Evolutionary conservation across 1,140 invertebrate genomes (phyloP).

Genomic region (Drepana arcuata): DNA sequence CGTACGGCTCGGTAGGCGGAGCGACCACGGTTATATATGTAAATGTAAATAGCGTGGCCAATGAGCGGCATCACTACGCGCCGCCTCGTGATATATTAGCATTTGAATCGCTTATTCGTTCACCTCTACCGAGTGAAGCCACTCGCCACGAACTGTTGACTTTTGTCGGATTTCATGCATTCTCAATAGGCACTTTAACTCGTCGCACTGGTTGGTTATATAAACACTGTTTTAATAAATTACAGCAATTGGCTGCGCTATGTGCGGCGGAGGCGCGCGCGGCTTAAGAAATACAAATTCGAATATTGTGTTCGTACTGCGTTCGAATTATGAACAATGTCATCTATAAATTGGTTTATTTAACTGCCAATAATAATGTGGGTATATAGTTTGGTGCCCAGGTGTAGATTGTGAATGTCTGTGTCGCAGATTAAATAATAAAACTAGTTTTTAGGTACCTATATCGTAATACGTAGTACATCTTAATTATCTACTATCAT

Average conservation of each 20-base stretch:
- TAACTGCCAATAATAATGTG: slow-evolving; percentile 40
- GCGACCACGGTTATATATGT: slow-evolving; percentile 52
- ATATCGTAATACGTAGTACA: too few species aligned
- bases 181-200: slow-evolving; percentile 28
- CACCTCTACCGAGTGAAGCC: slow-evolving; percentile 24
- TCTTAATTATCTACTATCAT: too few species aligned
- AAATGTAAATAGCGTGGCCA: slow-evolving; percentile 61
- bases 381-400: slow-evolving; percentile 29
- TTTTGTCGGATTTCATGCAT: slow-evolving; percentile 54
- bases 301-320: slow-evolving; percentile 18
- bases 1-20: slow-evolving; percentile 45
- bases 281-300: too few species aligned
- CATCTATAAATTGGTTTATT: slow-evolving; percentile 41
- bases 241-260: slow-evolving; percentile 26
- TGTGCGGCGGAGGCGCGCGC: slow-evolving; percentile 15
- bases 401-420: slow-evolving; percentile 38
- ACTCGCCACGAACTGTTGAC: slow-evolving; percentile 27
- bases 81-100: slow-evolving; percentile 68
- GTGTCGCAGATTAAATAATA: too few species aligned
- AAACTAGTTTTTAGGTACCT: too few species aligned
- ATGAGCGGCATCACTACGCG: slow-evolving; percentile 51
- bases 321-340: slow-evolving; percentile 16
- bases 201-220: slow-evolving; percentile 39
- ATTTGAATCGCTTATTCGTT: slow-evolving; percentile 66
- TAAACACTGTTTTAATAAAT: slow-evolving; percentile 40